Base-by-base conservation (phyloP, 2,888 invertebrate genomes). In the Neoaliturus tenellus region DNA sequence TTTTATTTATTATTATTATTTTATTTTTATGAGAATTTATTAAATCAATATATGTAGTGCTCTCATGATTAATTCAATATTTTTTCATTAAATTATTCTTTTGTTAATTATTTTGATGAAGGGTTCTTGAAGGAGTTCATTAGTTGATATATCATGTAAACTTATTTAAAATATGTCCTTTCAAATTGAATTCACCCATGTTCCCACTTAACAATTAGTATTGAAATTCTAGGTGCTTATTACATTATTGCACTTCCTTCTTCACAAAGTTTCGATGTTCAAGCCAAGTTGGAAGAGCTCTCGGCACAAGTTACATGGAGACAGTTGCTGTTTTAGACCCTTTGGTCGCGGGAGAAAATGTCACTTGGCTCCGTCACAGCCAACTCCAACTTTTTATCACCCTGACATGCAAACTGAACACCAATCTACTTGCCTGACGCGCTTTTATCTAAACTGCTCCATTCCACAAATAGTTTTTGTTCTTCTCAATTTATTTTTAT, bases 371-470 rank as follows among this genome's bases (percentile, higher is more conserved):
- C 39, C 48, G 12, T 48, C 20, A 12, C 51, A 6, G 5, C 62
- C 14, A 3, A 14, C 12, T 12, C 62, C 62, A 62, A 62, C 62
- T 62, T 62, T 62, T 62, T 62, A 62, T 62, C 62, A 62, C 62
- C 14, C 14, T 31, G 62, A 62, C 62, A 62, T 62, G 62, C 62
- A 62, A 62, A 62, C 62, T 62, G 62, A 62, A 62, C 55, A 55
- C 62, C 62, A 31, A 62, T 62, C 62, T 28, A 31, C 62, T 55
- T 17, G 44, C 55, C 55, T 62, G 62, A 17, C 62, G 14, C 31
- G 31, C 62, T 62, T 62, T 62, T 62, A 62, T 62, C 62, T 62
- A 62, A 62, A 62, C 62, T 28, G 62, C 62, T 31, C 28, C 62
- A 28, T 62, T 62, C 62, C 17, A 31, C 62, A 62, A 62, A 62